These are phyloP conservation scores for Phylloscopus whistleri DNA, from an alignment of 2,113 vertebrate genomes.

Conservation along the genomic window DNA sequence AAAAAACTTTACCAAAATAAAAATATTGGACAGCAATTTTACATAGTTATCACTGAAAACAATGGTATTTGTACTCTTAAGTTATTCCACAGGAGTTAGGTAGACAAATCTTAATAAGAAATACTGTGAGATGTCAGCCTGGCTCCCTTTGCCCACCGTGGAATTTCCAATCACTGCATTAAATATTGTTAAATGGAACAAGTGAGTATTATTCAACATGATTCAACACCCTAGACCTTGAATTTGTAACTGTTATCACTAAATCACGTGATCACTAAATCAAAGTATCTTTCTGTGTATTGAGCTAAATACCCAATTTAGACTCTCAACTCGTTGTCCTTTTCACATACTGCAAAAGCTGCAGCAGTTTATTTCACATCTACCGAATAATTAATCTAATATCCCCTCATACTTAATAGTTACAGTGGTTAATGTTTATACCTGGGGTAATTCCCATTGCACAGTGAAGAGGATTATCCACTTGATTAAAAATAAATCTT, in stretches of 20 bases:
- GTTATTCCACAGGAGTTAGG: neutral
- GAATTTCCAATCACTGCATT: neutral
- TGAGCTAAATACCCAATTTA: conserved; percentile 45
- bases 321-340: neutral
- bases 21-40: neutral
- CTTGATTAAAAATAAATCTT: conserved; percentile 70
- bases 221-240: conserved; percentile 2
- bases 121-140: neutral
- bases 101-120: neutral
- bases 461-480: conserved; percentile 49
- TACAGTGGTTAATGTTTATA: conserved; percentile 59
- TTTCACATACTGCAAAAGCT: conserved; percentile 1
- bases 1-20: neutral
- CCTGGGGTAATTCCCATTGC: conserved; percentile 50
- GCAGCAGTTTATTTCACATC: conserved; percentile 47
- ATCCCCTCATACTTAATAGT: conserved; percentile 35
- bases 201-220: neutral
- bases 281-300: conserved; percentile 25
- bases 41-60: neutral
- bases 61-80: neutral
- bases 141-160: neutral
- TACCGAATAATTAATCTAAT: conserved; percentile 56
- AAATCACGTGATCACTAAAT: conserved; percentile 9
- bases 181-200: conserved; percentile 31
- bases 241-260: conserved; percentile 19